phyloP scores from a whole-genome alignment of 2,113 vertebrate genomes.

The Scolopax mira region DNA sequence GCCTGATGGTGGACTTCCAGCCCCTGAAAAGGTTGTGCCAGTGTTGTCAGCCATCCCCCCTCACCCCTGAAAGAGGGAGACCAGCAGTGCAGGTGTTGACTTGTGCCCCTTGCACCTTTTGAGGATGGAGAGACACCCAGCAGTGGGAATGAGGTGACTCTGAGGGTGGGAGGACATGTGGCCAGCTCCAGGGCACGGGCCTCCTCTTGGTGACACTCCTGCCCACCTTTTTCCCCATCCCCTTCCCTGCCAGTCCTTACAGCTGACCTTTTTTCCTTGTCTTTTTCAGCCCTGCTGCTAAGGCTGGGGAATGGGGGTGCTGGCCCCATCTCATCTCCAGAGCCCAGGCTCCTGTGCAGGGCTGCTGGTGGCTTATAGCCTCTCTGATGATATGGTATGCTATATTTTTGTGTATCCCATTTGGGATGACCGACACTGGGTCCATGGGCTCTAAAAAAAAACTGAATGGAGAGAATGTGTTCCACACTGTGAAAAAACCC shows the following conservation, averaged over 20 bases:
- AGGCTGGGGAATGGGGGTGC: neutral
- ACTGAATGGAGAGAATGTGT: neutral
- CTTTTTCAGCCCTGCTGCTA: neutral
- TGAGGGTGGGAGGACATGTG: accelerated
- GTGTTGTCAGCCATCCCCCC: too few relatives aligned
- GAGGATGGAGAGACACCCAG: neutral
- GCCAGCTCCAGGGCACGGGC: accelerated
- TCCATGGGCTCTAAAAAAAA: neutral
- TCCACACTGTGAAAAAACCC: neutral
- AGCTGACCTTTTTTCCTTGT: neutral
- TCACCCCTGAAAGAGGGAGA: neutral
- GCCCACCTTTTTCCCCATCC: neutral
- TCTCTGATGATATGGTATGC: neutral
- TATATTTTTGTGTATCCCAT: neutral
- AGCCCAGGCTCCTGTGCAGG: neutral
- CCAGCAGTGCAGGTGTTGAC: accelerated
- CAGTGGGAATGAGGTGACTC: neutral
- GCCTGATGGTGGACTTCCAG: neutral
- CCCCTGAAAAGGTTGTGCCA: neutral
- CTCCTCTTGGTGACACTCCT: neutral
- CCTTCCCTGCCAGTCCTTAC: neutral
- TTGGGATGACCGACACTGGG: neutral
- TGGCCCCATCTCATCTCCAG: neutral
- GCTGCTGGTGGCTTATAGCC: neutral
- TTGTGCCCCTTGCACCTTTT: neutral